Conservation (phyloP, 2,113 vertebrate species). For the Deroptyus accipitrinus region DNA sequence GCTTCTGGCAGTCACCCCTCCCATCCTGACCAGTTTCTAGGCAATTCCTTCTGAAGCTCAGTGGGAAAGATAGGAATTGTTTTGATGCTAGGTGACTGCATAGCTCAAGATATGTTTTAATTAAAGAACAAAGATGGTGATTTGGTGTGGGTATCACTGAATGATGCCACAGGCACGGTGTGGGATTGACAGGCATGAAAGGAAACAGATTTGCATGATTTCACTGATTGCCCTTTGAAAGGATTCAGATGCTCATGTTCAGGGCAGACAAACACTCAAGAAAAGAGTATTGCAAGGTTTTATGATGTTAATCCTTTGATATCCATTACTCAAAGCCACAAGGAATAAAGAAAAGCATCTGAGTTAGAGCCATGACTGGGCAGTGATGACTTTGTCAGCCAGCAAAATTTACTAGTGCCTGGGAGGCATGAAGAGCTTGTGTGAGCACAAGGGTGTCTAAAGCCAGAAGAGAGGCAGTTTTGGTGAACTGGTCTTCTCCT, state of each 20-base stretch:
- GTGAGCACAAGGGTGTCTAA: background rate
- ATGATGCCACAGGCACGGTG: background rate
- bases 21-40: background rate
- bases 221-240: background rate
- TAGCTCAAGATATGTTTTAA: background rate
- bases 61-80: background rate
- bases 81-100: background rate
- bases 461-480: background rate
- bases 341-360: background rate
- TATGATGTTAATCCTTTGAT: background rate
- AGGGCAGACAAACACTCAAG: background rate
- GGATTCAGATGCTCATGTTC: no score
- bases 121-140: background rate
- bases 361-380: background rate
- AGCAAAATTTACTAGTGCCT: background rate
- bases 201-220: background rate
- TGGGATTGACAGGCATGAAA: background rate
- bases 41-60: background rate
- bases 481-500: background rate
- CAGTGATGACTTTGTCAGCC: background rate
- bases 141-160: background rate
- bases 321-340: background rate
- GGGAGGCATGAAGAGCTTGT: background rate
- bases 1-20: background rate
- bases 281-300: background rate